These are phyloP conservation scores for Sinonovacula constricta DNA, from an alignment of 1,140 invertebrate species.

Conservation along the genomic window DNA sequence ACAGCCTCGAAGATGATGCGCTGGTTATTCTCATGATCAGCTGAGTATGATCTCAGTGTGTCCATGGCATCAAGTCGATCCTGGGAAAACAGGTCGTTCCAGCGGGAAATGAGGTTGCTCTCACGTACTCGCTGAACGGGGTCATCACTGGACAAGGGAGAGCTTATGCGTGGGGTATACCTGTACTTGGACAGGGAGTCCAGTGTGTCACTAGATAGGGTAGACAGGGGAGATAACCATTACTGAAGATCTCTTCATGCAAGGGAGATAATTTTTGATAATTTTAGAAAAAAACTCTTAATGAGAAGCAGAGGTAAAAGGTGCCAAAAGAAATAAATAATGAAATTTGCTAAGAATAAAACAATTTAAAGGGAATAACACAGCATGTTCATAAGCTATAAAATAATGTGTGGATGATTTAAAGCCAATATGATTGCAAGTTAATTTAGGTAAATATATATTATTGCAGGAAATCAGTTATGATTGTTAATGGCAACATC, in stretches of 20 bases:
- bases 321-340: too few species aligned
- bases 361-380: too few species aligned
- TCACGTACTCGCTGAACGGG: slow-evolving; percentile 75
- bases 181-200: slow-evolving; percentile 60
- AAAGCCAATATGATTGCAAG: too few species aligned
- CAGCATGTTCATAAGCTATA: too few species aligned
- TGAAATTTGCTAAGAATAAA: too few species aligned
- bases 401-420: too few species aligned
- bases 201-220: slow-evolving; percentile 52
- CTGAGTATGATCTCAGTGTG: slow-evolving; percentile 72
- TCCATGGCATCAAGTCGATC: slow-evolving; percentile 77
- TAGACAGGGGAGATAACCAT: not conserved
- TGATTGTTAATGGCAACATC: too few species aligned
- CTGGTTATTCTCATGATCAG: slow-evolving; percentile 78
- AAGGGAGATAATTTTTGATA: too few species aligned
- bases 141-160: slow-evolving; percentile 73
- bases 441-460: too few species aligned
- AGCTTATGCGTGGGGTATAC: slow-evolving; percentile 67
- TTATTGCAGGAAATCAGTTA: too few species aligned
- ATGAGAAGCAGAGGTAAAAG: too few species aligned
- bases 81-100: slow-evolving; percentile 76
- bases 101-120: slow-evolving; percentile 72
- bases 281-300: too few species aligned
- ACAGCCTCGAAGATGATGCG: slow-evolving; percentile 74
- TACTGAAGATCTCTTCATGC: not conserved